A percentile compares a stretch with the other conserved stretches of the same genome.
Evolutionary conservation across 1,140 invertebrate species (phyloP).

Genomic region (Zaprionus gabonicus): DNA sequence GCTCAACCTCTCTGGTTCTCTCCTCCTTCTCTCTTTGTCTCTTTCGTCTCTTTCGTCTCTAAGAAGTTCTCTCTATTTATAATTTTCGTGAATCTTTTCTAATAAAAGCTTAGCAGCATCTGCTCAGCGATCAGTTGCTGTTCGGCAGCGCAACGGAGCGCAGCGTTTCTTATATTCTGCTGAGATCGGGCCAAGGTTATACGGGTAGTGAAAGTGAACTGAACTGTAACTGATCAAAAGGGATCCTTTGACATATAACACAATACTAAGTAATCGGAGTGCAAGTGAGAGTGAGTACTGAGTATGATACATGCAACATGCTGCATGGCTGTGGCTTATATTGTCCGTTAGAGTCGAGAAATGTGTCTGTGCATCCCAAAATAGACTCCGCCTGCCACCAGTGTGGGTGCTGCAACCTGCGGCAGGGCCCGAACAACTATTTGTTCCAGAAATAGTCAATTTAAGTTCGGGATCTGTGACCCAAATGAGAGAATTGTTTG

Average conservation of each 20-base stretch:
- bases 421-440: slow-evolving; percentile 29
- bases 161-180: slow-evolving; percentile 31
- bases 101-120: slow-evolving; percentile 57
- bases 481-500: slow-evolving; percentile 42
- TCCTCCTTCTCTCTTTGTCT: neutral
- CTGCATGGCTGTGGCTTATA: neutral
- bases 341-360: neutral
- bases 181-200: slow-evolving; percentile 6
- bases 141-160: slow-evolving; percentile 63
- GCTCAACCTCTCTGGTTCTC: neutral
- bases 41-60: slow-evolving; percentile 13
- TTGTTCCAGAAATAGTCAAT: slow-evolving; percentile 70
- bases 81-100: slow-evolving; percentile 30
- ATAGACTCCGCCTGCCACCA: slow-evolving; percentile 36
- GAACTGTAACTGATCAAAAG: slow-evolving; percentile 9
- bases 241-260: neutral
- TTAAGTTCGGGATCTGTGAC: slow-evolving; percentile 57
- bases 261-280: neutral
- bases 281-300: slow-evolving; percentile 38
- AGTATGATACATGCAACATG: neutral
- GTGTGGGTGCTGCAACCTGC: slow-evolving; percentile 17
- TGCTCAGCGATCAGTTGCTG: slow-evolving; percentile 60
- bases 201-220: slow-evolving; percentile 46
- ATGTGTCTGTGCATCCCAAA: slow-evolving; percentile 33
- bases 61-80: slow-evolving; percentile 8